Percentiles rank a stretch among this genome's conserved stretches.
Conservation (phyloP, 2,888 invertebrate species). For the Phengaris alcon region DNA sequence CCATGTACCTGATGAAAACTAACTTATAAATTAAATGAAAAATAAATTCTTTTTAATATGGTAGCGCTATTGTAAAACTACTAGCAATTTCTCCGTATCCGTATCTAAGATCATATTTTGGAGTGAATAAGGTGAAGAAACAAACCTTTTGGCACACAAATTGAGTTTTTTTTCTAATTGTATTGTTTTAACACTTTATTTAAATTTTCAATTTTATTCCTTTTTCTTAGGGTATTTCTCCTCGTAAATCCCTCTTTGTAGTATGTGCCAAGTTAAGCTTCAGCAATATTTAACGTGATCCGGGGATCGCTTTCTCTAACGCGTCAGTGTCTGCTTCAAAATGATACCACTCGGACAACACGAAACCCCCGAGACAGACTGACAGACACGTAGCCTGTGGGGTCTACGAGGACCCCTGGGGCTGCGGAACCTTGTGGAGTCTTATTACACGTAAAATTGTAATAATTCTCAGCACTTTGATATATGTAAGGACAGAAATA, state of each 20-base stretch:
- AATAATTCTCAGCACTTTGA: conserved; percentile 2
- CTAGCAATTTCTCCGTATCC: no score
- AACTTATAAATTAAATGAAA: no score
- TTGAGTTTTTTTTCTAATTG: neutral
- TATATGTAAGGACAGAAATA: neutral
- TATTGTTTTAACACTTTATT: neutral
- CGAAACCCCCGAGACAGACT: conserved; percentile 10
- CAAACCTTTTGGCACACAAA: no score
- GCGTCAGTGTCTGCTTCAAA: conserved; percentile 14
- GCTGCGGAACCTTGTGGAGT: neutral
- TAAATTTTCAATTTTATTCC: no score
- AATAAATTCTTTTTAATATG: no score
- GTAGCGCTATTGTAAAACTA: no score
- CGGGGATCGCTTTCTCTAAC: conserved; percentile 19
- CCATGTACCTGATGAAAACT: no score
- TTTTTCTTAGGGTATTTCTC: neutral
- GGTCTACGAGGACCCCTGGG: neutral
- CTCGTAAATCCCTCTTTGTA: neutral
- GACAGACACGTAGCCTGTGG: neutral
- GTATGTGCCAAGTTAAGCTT: neutral
- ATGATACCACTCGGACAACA: conserved; percentile 12
- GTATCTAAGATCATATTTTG: no score
- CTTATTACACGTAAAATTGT: neutral
- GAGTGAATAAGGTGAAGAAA: no score
- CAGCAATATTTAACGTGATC: conserved; percentile 25